Evolutionary conservation across 30 jellyfish, hydroid and myxozoan genomes (phyloP).

Genomic region (Aurelia aurita complex sp. Pacific): DNA sequence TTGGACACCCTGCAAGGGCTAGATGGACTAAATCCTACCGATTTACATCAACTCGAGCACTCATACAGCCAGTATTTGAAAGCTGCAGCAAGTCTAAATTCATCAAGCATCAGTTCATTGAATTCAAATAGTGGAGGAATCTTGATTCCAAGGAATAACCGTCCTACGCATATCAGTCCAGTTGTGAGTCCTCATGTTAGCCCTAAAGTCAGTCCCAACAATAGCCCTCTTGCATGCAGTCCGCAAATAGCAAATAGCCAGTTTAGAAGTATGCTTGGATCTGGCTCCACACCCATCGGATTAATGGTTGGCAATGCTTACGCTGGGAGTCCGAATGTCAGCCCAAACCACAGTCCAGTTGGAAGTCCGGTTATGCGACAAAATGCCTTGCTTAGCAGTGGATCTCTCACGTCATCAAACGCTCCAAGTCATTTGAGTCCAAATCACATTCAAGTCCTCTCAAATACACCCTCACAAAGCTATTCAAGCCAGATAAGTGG

Average conservation of each 20-base stretch:
- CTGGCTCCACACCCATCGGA: constrained; percentile 30
- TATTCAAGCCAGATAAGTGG: constrained; percentile 28
- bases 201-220: constrained; percentile 48
- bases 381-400: constrained; percentile 57
- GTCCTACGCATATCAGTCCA: constrained; percentile 32
- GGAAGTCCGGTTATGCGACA: constrained; percentile 63
- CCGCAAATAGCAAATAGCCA: constrained; percentile 21
- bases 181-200: constrained; percentile 23
- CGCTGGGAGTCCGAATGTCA: constrained; percentile 22
- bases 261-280: constrained; percentile 1
- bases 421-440: constrained; percentile 25
- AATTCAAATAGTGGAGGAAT: constrained; percentile 48
- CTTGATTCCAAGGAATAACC: constrained; percentile 13
- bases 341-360: constrained; percentile 86
- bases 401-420: constrained; percentile 32
- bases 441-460: constrained; percentile 3
- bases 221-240: constrained; percentile 26
- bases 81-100: constrained; percentile 67
- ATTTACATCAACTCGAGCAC: constrained; percentile 79
- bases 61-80: constrained; percentile 85
- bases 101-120: constrained; percentile 48
- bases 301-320: constrained; percentile 17
- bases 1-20: constrained; percentile 87
- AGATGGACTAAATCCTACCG: constrained; percentile 86
- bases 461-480: constrained; percentile 27